A percentile compares a stretch with the other conserved stretches of the same genome.
phyloP scores from a whole-genome alignment of 2,797 vertebrate genomes.

The Adrianichthys oophorus region DNA sequence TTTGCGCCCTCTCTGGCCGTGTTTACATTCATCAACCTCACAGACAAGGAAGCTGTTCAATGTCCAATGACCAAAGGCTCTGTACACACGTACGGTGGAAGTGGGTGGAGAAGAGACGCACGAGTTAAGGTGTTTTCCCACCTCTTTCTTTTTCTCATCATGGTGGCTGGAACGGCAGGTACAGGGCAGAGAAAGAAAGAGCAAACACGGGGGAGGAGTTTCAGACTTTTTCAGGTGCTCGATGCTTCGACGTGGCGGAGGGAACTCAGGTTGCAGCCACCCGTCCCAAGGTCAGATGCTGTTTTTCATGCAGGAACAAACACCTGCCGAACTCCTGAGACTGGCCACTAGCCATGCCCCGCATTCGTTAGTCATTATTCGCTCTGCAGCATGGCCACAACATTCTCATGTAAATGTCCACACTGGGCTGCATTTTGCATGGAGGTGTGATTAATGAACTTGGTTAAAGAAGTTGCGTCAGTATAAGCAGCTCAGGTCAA shows the following conservation, averaged over 20 bases:
- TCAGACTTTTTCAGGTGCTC: slow-evolving; percentile 47
- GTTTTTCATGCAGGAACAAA: slow-evolving; percentile 67
- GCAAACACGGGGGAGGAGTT: slow-evolving; percentile 41
- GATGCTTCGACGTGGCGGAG: slow-evolving; percentile 35
- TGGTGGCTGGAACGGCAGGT: slow-evolving; percentile 37
- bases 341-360: slow-evolving; percentile 42
- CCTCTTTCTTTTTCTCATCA: slow-evolving; percentile 27
- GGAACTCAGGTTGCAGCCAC: slow-evolving; percentile 56
- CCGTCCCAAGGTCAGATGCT: slow-evolving; percentile 59
- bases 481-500: slow-evolving; percentile 17
- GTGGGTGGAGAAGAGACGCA: slow-evolving; percentile 38
- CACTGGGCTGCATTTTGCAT: slow-evolving; percentile 64
- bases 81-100: slow-evolving; percentile 17
- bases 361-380: slow-evolving; percentile 67
- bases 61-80: slow-evolving; percentile 55
- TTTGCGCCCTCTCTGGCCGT: slow-evolving; percentile 76
- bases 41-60: slow-evolving; percentile 66
- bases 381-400: slow-evolving; percentile 23
- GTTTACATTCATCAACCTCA: slow-evolving; percentile 76
- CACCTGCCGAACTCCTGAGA: slow-evolving; percentile 57
- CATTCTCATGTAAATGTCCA: slow-evolving; percentile 70
- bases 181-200: slow-evolving; percentile 28
- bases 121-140: slow-evolving; percentile 46
- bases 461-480: slow-evolving; percentile 20
- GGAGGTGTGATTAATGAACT: slow-evolving; percentile 55